Conservation (phyloP, 2,888 invertebrate genomes). For the Blera fallax region DNA sequence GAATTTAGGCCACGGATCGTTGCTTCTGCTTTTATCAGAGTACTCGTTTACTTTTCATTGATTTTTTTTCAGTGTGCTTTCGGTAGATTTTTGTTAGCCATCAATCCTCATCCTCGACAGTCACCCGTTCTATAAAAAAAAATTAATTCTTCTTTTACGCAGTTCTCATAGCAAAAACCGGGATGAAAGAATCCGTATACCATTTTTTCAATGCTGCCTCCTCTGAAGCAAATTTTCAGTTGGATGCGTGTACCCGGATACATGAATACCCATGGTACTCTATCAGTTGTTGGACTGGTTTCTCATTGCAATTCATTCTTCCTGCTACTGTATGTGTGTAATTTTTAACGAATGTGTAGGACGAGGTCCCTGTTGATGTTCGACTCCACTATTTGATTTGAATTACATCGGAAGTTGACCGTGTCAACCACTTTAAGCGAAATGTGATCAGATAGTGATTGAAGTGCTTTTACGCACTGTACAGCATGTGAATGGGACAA, state of each 20-base stretch:
- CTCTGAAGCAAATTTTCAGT: slow-evolving; percentile 7
- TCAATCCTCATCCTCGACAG: background rate
- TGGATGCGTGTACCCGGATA: background rate
- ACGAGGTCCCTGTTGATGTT: background rate
- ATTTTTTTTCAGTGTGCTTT: background rate
- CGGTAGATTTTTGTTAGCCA: background rate
- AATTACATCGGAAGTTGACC: slow-evolving; percentile 9
- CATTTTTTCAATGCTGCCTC: background rate
- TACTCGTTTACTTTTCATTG: background rate
- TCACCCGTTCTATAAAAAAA: background rate
- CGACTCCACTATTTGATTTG: slow-evolving; percentile 12
- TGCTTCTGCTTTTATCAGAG: background rate
- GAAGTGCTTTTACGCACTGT: too few relatives aligned
- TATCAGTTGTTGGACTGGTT: background rate
- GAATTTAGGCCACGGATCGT: slow-evolving; percentile 12
- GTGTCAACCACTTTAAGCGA: slow-evolving; percentile 3
- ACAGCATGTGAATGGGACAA: too few relatives aligned
- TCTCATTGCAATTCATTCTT: background rate
- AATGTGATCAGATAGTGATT: too few relatives aligned
- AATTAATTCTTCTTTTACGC: background rate
- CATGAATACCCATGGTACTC: background rate
- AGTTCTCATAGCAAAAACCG: background rate
- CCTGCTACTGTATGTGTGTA: background rate
- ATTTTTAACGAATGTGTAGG: background rate
- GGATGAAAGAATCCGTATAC: background rate